Evolutionary conservation across 2,888 invertebrate genomes (phyloP).

Genomic region (Melinaea marsaeus): DNA sequence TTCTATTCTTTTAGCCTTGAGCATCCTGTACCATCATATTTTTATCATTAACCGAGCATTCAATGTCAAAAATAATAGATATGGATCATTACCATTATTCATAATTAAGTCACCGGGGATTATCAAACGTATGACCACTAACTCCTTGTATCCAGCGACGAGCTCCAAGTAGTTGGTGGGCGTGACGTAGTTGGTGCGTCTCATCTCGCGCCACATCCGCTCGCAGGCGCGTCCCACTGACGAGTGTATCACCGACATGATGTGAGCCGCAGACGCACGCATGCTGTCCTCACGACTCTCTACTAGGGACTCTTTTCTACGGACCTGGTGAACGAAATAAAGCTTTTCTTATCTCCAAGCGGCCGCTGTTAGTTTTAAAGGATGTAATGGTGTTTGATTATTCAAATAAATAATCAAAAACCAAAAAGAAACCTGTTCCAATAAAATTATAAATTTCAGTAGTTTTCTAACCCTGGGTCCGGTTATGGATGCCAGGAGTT

Average conservation of each 20-base stretch:
- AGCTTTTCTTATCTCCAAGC: too few species aligned
- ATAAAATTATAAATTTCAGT: too few species aligned
- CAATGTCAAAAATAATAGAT: too few species aligned
- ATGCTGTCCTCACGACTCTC: constrained; percentile 78
- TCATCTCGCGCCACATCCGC: constrained; percentile 86
- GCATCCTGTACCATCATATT: constrained; percentile 48
- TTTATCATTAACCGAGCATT: not conserved
- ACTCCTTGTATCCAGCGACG: constrained; percentile 90
- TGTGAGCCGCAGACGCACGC: constrained; percentile 82
- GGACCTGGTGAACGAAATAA: constrained; percentile 39
- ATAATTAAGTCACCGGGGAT: not conserved
- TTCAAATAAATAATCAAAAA: too few species aligned
- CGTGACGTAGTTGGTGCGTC: constrained; percentile 91
- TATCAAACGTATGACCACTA: constrained; percentile 39
- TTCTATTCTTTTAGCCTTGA: constrained; percentile 83
- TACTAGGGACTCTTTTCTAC: constrained; percentile 65
- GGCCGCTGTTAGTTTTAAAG: not conserved
- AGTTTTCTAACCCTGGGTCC: constrained; percentile 71
- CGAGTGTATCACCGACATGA: constrained; percentile 89
- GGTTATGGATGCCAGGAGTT: constrained; percentile 83
- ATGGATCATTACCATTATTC: not conserved
- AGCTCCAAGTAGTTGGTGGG: constrained; percentile 92
- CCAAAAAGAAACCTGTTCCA: too few species aligned
- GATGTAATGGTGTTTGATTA: too few species aligned
- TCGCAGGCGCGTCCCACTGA: constrained; percentile 86